Percentiles rank a stretch among this genome's conserved stretches.
Evolutionary conservation across 1,140 invertebrate species (phyloP).

Genomic region (Rhagoletis pomonella): DNA sequence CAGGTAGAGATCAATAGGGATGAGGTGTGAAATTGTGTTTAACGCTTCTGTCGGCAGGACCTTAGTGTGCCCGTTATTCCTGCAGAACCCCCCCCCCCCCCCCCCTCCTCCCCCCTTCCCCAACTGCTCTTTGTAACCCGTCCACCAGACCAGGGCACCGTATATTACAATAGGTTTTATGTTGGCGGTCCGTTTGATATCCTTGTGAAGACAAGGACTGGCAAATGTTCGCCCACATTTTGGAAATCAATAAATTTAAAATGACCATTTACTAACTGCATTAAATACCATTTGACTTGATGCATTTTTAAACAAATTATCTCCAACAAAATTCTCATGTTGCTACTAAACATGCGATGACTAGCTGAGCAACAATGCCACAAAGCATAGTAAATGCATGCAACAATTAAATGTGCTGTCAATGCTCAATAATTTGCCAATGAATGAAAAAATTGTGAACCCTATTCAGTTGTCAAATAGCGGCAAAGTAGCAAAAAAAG

Average conservation of each 20-base stretch:
- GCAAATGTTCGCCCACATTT: neutral
- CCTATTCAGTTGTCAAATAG: constrained; percentile 52
- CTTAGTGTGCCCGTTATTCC: too few species aligned
- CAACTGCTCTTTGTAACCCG: too few species aligned
- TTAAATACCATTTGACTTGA: constrained; percentile 11
- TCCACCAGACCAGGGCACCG: too few species aligned
- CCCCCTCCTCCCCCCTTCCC: too few species aligned
- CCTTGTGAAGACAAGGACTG: too few species aligned
- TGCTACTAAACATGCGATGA: neutral
- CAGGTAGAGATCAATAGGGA: too few species aligned
- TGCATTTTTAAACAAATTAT: constrained; percentile 33
- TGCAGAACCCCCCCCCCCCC: too few species aligned
- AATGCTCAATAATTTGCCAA: constrained; percentile 50
- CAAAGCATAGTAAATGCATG: constrained; percentile 2
- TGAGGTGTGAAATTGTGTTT: too few species aligned
- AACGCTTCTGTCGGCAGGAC: too few species aligned
- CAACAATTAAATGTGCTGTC: constrained; percentile 49
- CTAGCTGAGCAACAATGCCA: neutral
- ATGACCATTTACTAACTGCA: neutral
- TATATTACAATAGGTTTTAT: too few species aligned
- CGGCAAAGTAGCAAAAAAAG: neutral
- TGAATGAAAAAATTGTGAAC: constrained; percentile 1
- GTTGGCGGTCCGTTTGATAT: too few species aligned
- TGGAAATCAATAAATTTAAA: neutral
- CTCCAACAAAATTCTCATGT: constrained; percentile 28